These are phyloP conservation scores for Plecotus auritus DNA, from an alignment of 2,113 vertebrate genomes.

Conservation along the genomic window DNA sequence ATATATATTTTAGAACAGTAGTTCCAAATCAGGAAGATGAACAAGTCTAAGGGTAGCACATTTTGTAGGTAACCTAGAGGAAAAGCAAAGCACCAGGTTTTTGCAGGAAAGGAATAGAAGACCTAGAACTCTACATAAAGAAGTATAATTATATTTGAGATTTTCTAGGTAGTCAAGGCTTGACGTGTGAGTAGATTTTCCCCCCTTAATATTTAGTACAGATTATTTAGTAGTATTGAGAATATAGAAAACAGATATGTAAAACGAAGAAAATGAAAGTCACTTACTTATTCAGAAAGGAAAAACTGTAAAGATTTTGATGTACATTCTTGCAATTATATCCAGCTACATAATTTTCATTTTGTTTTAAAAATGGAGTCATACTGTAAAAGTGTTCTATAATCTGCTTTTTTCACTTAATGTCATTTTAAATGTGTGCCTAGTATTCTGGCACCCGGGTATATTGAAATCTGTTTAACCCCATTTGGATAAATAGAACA, in stretches of 20 bases:
- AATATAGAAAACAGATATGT: not conserved
- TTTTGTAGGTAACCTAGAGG: not conserved
- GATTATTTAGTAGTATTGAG: not conserved
- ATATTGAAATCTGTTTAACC: not conserved
- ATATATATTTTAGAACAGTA: not conserved
- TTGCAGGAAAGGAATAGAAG: not conserved
- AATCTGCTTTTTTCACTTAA: not conserved
- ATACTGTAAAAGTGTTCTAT: not conserved
- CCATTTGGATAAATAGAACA: not conserved
- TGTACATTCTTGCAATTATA: not conserved
- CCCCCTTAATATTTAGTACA: not conserved
- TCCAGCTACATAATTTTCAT: not conserved
- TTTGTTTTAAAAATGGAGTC: slow-evolving; percentile 24
- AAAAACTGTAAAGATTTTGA: not conserved
- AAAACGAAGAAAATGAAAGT: slow-evolving; percentile 5
- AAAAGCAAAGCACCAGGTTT: not conserved
- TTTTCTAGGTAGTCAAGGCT: not conserved
- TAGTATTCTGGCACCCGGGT: not conserved
- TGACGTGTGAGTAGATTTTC: not conserved
- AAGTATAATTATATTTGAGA: not conserved
- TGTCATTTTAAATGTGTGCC: not conserved
- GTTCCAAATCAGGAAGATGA: slow-evolving; percentile 21
- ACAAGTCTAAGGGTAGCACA: not conserved
- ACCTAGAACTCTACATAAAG: not conserved
- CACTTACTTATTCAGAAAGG: not conserved